Evolutionary conservation across 2,797 vertebrate genomes (phyloP), one percentile per base, ranked within the genome.

Genomic region (Pogonophryne albipinna): DNA sequence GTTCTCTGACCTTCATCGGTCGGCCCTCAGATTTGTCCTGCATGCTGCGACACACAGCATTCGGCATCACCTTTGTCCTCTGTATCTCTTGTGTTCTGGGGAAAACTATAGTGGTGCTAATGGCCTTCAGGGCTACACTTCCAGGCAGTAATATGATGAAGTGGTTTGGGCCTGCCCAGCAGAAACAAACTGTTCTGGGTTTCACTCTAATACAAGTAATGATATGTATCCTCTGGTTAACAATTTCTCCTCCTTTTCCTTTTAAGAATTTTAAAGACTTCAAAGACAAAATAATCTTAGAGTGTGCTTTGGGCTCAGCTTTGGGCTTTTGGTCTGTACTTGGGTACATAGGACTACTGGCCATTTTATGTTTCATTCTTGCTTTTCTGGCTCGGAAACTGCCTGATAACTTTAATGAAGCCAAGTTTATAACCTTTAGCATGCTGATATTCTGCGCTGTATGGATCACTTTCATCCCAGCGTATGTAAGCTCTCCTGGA

Each of bases 361-460:
- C 94, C 2, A 4, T 91, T 8, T 78, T 94, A 1, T 93, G 93
- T 76, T 92, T 94, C 42, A 7, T 90, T 44, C 75, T 94, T 34
- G 92, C 94, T 56, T 93, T 94, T 78, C 73, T 94, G 16, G 92
- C 88, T 0, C 80, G 92, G 3, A 93, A 92, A 27, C 64, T 95
- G 17, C 92, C 93, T 1, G 91, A 94, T 82, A 92, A 90, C 7
- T 94, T 95, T 19, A 95, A 94, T 12, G 93, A 94, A 47, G 93
- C 91, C 14, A 93, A 94, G 85, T 90, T 91, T 0, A 94, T 94
- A 44, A 94, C 94, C 13, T 95, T 94, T 15, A 95, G 92, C 62
- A 94, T 93, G 93, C 16, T 94, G 71, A 94, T 93, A 78, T 93
- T 93, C 83, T 93, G 87, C 49, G 84, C 92, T 6, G 93, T 93